Conservation (phyloP, 1,140 invertebrate genomes). For the Ips typographus region DNA sequence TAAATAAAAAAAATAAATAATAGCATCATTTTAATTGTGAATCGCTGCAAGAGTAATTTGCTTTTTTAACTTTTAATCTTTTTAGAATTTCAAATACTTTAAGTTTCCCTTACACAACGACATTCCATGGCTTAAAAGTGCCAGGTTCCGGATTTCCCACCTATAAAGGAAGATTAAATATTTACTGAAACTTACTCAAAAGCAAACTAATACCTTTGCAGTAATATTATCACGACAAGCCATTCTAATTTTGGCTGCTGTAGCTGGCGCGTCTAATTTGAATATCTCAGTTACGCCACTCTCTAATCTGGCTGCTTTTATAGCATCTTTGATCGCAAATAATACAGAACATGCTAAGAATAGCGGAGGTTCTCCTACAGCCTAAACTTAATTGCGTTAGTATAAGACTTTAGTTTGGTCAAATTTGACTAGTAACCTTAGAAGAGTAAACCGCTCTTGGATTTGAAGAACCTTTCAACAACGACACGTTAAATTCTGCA, state of each 20-base stretch:
- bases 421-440: constrained; percentile 64
- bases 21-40: background rate
- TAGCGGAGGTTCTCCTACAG: constrained; percentile 92
- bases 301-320: constrained; percentile 74
- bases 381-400: constrained; percentile 58
- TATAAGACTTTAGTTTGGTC: background rate
- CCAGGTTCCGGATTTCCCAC: constrained; percentile 54
- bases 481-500: constrained; percentile 86
- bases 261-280: constrained; percentile 82
- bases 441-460: constrained; percentile 91
- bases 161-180: constrained; percentile 50
- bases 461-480: constrained; percentile 86
- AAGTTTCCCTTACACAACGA: constrained; percentile 42
- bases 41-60: background rate
- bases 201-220: constrained; percentile 62
- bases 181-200: constrained; percentile 1
- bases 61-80: too few species aligned
- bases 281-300: constrained; percentile 65
- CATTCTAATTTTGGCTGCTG: constrained; percentile 85
- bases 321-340: constrained; percentile 90
- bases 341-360: constrained; percentile 85
- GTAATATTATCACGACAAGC: constrained; percentile 85
- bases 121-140: constrained; percentile 63
- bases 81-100: background rate
- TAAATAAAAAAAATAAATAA: constrained; percentile 1